Evolutionary conservation across 2,888 invertebrate species (phyloP).

Genomic region (Gari tellinella): DNA sequence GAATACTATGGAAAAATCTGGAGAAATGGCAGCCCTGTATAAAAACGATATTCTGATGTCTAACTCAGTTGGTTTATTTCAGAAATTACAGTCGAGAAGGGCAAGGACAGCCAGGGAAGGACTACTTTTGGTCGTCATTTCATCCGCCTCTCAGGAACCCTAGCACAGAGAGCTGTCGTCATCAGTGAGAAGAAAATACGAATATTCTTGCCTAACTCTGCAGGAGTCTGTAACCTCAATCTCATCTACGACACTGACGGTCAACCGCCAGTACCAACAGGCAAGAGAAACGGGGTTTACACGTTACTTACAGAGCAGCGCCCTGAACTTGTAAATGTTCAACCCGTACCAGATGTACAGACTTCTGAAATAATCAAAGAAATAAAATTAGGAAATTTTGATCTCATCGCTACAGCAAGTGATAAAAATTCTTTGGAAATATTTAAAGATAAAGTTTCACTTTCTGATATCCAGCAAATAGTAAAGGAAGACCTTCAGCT

Average conservation of each 20-base stretch:
- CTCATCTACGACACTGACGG: conserved; percentile 39
- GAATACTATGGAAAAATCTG: no score
- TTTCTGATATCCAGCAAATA: not conserved
- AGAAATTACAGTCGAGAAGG: conserved; percentile 12
- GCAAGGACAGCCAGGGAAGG: not conserved
- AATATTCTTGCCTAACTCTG: conserved; percentile 35
- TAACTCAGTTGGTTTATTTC: no score
- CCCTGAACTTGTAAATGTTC: conserved; percentile 38
- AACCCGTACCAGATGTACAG: conserved; percentile 28
- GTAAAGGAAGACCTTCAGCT: conserved; percentile 5
- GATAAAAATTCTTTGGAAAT: not conserved
- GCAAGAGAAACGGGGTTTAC: conserved; percentile 29
- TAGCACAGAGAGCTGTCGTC: conserved; percentile 22
- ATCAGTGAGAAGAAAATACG: conserved; percentile 44
- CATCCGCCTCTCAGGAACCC: conserved; percentile 37
- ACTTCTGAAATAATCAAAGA: conserved; percentile 27
- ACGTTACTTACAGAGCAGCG: conserved; percentile 30
- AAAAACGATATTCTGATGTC: no score
- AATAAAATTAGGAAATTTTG: conserved; percentile 47
- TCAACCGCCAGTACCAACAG: conserved; percentile 24
- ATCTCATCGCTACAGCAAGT: conserved; percentile 43
- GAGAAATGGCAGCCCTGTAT: no score
- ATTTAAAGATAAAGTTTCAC: no score
- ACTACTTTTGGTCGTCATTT: conserved; percentile 37
- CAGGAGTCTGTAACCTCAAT: conserved; percentile 35